Evolutionary conservation across 2,888 invertebrate species (phyloP).

Genomic region (Ctenicera cuprea): DNA sequence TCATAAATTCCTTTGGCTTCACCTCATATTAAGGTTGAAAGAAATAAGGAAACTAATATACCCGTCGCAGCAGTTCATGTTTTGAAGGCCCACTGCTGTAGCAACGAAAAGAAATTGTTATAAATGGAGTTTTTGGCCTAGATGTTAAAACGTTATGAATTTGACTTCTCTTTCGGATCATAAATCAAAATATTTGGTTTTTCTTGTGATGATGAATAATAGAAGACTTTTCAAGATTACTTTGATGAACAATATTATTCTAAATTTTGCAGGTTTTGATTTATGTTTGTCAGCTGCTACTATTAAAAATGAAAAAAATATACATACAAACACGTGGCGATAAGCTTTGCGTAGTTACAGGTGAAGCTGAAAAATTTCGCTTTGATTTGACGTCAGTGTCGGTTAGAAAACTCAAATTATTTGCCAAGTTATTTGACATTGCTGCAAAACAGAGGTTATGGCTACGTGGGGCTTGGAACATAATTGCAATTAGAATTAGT

Average conservation of each 20-base stretch:
- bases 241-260: not conserved
- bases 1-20: not conserved
- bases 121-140: conserved; percentile 18
- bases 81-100: not conserved
- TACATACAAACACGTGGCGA: not conserved
- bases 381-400: conserved; percentile 25
- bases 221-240: not conserved
- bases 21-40: not conserved
- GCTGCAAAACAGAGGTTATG: conserved; percentile 19
- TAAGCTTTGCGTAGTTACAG: not conserved
- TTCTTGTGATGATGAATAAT: not conserved
- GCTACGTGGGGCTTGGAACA: conserved; percentile 17
- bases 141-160: conserved; percentile 1
- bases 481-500: conserved; percentile 28
- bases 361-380: not conserved
- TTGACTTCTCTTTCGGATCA: not conserved
- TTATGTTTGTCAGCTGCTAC: not conserved
- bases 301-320: not conserved
- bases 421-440: conserved; percentile 44
- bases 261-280: not conserved
- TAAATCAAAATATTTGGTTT: conserved; percentile 2
- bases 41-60: not conserved
- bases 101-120: conserved; percentile 7
- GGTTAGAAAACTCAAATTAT: conserved; percentile 5
- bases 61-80: not conserved